Base-by-base conservation (phyloP, 1,140 invertebrate species). In the Eupristina koningsbergeri region DNA sequence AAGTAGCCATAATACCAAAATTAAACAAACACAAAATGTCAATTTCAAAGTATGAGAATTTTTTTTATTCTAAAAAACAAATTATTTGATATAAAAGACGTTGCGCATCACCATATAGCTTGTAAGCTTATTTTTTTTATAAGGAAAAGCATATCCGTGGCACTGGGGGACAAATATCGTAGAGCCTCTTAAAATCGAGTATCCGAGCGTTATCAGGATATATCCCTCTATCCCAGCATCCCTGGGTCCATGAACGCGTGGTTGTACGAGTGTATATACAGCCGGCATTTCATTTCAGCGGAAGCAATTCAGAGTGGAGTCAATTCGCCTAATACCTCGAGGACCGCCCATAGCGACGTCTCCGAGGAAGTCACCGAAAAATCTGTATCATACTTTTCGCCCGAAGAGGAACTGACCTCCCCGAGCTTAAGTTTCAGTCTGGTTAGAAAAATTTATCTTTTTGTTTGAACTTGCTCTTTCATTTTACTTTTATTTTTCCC, bases 371-470 rank as follows among this genome's bases (percentile, higher is more conserved):
- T 9, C 34, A 29, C 36, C 50, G 67, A 71, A 15, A 67, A 39
- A 17, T 34, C 79, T 45, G 31, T 36, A 58, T 39, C 41, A 22
- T 41, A 41, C 79, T 73, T 73, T 31, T 73, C 47, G 19, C 64
- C 47, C 22, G 41, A 50, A 26, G 69, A 61, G 26, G 13, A 34
- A 50, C 53, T 63, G 80, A 31, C 80, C 58, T 45, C 71, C 11
- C 29, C 36, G 15, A 74, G 69, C 17, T 1, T 61, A 29, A 74
- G 69, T 36, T 22, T 19, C 11, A 74, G 45, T 58, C 7, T 69
- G 79, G 79, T 80, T 58, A 80, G 79, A 61, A 31, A 29, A 61
- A 39, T 19, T 34, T 17, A 36, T 80, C n/a, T 58, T 47, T 67
- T 79, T 67, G 9, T 31, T 67, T 50, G 11, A 19, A 79, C 3